phyloP scores from a whole-genome alignment of 1,140 invertebrate genomes.

The Paralvinella palmiformis region DNA sequence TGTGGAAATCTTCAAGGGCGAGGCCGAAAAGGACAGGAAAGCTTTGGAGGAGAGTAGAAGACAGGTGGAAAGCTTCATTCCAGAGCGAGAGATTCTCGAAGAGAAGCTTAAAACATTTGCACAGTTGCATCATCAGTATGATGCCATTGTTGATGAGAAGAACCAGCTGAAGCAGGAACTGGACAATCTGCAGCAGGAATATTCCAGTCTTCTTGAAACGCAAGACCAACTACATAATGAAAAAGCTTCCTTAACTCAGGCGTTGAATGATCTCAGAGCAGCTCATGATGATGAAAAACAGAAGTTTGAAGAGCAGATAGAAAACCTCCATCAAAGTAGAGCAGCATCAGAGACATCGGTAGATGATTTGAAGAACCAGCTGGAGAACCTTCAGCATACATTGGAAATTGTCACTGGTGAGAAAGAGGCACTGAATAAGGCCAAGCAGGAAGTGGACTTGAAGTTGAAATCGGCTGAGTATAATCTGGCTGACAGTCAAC shows the following conservation, averaged over 20 bases:
- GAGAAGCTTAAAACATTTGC: not conserved
- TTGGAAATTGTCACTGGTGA: no score
- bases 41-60: slow-evolving; percentile 17
- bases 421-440: no score
- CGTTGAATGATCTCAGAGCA: not conserved
- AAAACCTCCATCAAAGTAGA: not conserved
- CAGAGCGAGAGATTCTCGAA: slow-evolving; percentile 3
- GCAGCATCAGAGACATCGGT: slow-evolving; percentile 2
- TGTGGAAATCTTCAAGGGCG: slow-evolving; percentile 5
- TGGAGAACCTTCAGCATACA: no score
- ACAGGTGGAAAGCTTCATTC: not conserved
- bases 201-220: not conserved
- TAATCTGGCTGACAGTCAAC: no score
- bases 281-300: not conserved
- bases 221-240: not conserved
- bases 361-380: no score
- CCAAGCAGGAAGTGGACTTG: no score
- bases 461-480: no score
- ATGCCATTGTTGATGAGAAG: not conserved
- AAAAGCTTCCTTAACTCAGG: not conserved
- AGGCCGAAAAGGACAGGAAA: slow-evolving; percentile 3
- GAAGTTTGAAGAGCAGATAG: not conserved
- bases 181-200: not conserved
- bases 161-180: not conserved
- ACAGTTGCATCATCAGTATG: not conserved